phyloP scores from a whole-genome alignment of 2,113 vertebrate species.

The Oxygymnocypris stewartii region DNA sequence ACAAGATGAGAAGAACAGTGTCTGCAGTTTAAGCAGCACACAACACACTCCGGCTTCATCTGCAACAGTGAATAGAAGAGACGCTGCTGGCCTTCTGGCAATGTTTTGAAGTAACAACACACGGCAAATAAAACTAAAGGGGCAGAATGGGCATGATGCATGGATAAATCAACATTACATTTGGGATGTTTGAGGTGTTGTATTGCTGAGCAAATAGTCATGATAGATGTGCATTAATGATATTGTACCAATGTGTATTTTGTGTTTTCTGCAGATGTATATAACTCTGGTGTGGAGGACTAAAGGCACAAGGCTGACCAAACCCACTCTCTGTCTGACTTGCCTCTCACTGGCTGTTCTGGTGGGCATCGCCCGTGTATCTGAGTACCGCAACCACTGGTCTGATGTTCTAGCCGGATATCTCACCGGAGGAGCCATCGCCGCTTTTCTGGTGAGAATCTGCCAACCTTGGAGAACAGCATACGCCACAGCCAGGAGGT shows the following conservation, averaged over 20 bases:
- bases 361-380: slow-evolving; percentile 86
- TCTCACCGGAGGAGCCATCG: slow-evolving; percentile 84
- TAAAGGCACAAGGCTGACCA: slow-evolving; percentile 87
- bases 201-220: neutral
- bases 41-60: neutral
- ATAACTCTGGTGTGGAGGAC: slow-evolving; percentile 84
- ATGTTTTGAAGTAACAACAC: neutral
- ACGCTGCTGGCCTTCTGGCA: neutral
- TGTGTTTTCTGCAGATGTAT: slow-evolving; percentile 81
- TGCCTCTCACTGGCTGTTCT: slow-evolving; percentile 84
- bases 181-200: neutral
- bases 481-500: neutral
- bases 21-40: neutral
- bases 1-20: neutral
- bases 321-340: slow-evolving; percentile 85
- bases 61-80: neutral
- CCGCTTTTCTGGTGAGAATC: slow-evolving; percentile 83
- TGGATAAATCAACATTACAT: neutral
- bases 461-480: neutral
- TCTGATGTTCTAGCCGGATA: slow-evolving; percentile 86
- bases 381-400: slow-evolving; percentile 91
- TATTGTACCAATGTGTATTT: neutral
- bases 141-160: neutral
- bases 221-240: neutral
- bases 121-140: neutral